These are phyloP conservation scores for Caenorhabditis panamensis DNA, from an alignment of 2,888 invertebrate genomes.

Conservation along the genomic window DNA sequence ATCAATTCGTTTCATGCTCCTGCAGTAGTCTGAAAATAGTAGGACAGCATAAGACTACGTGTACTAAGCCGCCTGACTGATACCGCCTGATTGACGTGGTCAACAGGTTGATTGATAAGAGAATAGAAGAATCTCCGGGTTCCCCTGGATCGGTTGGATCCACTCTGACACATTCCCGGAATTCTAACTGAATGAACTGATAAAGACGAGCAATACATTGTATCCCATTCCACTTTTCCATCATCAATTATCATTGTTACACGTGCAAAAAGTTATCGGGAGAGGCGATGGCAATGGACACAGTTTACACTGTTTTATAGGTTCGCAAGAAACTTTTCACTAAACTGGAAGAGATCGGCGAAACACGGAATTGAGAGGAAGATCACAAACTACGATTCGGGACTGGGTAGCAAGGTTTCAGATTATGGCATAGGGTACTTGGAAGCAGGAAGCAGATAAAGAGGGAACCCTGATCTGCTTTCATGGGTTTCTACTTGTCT, in stretches of 20 bases:
- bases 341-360: constrained; percentile 26
- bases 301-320: constrained; percentile 32
- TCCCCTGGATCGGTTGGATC: not conserved
- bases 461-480: too few relatives aligned
- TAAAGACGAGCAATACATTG: constrained; percentile 37
- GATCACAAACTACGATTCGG: constrained; percentile 34
- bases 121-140: not conserved
- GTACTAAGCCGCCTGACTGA: not conserved
- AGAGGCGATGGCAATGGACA: too few relatives aligned
- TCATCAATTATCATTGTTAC: constrained; percentile 50
- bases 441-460: too few relatives aligned
- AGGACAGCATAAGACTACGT: not conserved
- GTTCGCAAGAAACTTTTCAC: constrained; percentile 48
- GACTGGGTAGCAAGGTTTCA: constrained; percentile 2
- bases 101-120: too few relatives aligned
- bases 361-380: constrained; percentile 39
- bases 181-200: constrained; percentile 36
- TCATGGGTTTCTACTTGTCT: too few relatives aligned
- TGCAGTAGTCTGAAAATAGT: not conserved
- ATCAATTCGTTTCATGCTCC: constrained; percentile 24
- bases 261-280: constrained; percentile 56
- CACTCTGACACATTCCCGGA: constrained; percentile 28
- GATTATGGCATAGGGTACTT: not conserved
- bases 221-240: constrained; percentile 16
- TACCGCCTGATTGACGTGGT: too few relatives aligned